These are phyloP conservation scores for Himalopsyche tibetana DNA, from an alignment of 2,888 invertebrate genomes.

Conservation along the genomic window DNA sequence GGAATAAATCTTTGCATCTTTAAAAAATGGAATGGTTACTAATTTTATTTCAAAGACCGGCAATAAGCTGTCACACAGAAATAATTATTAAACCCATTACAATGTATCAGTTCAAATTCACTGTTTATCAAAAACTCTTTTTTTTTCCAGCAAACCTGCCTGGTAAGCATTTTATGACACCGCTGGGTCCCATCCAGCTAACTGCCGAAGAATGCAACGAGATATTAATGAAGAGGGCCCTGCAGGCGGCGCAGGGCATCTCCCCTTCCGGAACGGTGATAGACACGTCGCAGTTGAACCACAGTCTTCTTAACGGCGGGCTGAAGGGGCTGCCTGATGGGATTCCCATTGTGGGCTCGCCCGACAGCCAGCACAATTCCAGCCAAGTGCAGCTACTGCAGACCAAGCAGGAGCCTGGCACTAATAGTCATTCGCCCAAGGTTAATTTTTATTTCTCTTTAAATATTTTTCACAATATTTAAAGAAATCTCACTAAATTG, in stretches of 20 bases:
- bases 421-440: slow-evolving; percentile 77
- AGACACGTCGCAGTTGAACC: slow-evolving; percentile 75
- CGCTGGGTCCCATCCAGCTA: slow-evolving; percentile 84
- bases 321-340: slow-evolving; percentile 70
- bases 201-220: slow-evolving; percentile 88
- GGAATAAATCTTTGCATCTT: too few species aligned
- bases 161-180: slow-evolving; percentile 82
- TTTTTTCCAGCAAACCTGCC: slow-evolving; percentile 68
- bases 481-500: too few species aligned
- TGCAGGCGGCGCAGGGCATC: slow-evolving; percentile 80
- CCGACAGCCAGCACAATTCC: slow-evolving; percentile 70
- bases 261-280: slow-evolving; percentile 73
- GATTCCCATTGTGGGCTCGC: slow-evolving; percentile 66
- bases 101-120: background rate
- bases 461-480: too few species aligned
- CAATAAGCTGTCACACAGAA: too few species aligned
- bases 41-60: too few species aligned
- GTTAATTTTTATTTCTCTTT: slow-evolving; percentile 68
- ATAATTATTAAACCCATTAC: background rate
- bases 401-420: slow-evolving; percentile 79
- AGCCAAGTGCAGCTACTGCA: slow-evolving; percentile 75
- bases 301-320: slow-evolving; percentile 73
- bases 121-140: background rate
- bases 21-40: too few species aligned
- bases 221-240: slow-evolving; percentile 85